Percentiles rank a stretch among this genome's conserved stretches.
Conservation (phyloP, 2,113 vertebrate species). For the Chionodraco myersi region DNA sequence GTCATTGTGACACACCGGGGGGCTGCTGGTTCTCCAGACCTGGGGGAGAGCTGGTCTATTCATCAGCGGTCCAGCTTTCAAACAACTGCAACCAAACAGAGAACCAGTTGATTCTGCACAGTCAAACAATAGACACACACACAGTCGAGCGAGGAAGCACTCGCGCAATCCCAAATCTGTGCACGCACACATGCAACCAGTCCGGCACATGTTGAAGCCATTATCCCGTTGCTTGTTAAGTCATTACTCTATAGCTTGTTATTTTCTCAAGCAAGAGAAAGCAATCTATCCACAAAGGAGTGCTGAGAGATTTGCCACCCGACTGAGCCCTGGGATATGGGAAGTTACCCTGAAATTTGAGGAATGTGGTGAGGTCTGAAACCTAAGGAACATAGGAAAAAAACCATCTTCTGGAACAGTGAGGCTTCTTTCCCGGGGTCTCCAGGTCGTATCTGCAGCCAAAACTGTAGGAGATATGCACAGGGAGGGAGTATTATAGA, state of each 20-base stretch:
- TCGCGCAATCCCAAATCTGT: conserved; percentile 42
- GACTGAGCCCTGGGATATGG: conserved; percentile 78
- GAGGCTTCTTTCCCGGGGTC: conserved; percentile 61
- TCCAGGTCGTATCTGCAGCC: conserved; percentile 55
- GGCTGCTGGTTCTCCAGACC: conserved; percentile 52
- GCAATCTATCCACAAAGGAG: conserved; percentile 80
- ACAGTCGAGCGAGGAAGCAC: conserved; percentile 46
- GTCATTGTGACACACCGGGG: conserved; percentile 65
- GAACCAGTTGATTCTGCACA: conserved; percentile 65
- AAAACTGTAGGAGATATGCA: conserved; percentile 57
- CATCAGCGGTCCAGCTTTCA: conserved; percentile 70
- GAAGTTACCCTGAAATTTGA: conserved; percentile 81
- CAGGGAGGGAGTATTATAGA: conserved; percentile 63
- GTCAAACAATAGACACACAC: conserved; percentile 71
- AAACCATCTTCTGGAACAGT: conserved; percentile 51
- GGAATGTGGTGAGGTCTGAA: conserved; percentile 77
- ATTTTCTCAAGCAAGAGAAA: conserved; percentile 84
- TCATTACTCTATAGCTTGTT: conserved; percentile 83
- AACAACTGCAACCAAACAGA: conserved; percentile 73
- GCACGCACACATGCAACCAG: conserved; percentile 60
- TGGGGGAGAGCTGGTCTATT: conserved; percentile 49
- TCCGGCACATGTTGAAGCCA: conserved; percentile 81
- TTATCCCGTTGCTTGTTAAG: conserved; percentile 85
- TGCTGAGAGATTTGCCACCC: conserved; percentile 83
- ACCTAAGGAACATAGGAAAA: conserved; percentile 67